Evolutionary conservation across 2,888 invertebrate genomes (phyloP).

Genomic region (Craniophora ligustri): DNA sequence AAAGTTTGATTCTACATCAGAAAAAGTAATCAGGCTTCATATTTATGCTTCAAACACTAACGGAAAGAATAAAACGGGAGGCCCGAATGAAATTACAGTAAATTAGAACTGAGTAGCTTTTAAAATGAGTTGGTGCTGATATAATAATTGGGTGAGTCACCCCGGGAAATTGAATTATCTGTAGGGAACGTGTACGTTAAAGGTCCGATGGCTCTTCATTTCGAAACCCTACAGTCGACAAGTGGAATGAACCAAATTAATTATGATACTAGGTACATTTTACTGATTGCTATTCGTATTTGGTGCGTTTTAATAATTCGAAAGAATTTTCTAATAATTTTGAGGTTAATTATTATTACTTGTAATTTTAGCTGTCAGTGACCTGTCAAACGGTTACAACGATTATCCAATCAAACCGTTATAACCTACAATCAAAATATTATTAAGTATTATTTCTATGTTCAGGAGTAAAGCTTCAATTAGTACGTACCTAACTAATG

Average conservation of each 20-base stretch:
- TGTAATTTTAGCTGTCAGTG: too few relatives aligned
- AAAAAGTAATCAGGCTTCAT: constrained; percentile 43
- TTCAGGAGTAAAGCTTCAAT: too few relatives aligned
- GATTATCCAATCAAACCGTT: too few relatives aligned
- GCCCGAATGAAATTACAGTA: constrained; percentile 59
- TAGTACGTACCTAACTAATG: too few relatives aligned
- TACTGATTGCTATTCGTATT: neutral
- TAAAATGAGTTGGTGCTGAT: constrained; percentile 59
- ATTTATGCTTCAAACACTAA: constrained; percentile 43
- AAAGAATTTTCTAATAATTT: too few relatives aligned
- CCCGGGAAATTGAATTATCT: constrained; percentile 61
- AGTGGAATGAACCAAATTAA: constrained; percentile 56
- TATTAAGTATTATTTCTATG: too few relatives aligned
- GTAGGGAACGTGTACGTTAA: constrained; percentile 43
- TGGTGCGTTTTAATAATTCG: too few relatives aligned
- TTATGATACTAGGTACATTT: constrained; percentile 32
- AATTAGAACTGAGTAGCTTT: constrained; percentile 55
- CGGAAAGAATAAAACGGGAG: constrained; percentile 49
- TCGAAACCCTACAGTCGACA: constrained; percentile 56
- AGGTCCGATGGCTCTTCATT: constrained; percentile 57
- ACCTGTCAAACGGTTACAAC: too few relatives aligned
- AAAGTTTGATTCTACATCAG: constrained; percentile 39
- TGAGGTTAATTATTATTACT: too few relatives aligned
- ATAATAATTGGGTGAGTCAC: constrained; percentile 59
- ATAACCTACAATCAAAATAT: too few relatives aligned